Percentiles rank a stretch among this genome's conserved stretches.
Evolutionary conservation across 2,888 invertebrate genomes (phyloP).

Genomic region (Apantesis nais): DNA sequence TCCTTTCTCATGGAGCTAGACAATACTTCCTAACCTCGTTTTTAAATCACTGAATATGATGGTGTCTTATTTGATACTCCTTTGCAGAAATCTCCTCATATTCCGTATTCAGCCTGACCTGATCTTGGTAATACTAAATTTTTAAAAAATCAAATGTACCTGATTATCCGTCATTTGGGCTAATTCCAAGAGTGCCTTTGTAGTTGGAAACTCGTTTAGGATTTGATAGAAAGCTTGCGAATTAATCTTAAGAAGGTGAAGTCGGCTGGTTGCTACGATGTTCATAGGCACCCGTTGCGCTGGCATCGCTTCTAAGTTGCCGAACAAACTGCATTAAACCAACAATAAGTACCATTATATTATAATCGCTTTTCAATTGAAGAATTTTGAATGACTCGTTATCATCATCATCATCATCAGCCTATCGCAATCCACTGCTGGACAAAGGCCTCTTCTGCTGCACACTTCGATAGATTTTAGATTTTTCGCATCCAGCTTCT

Average conservation of each 20-base stretch:
- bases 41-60: not conserved
- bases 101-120: not conserved
- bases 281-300: conserved; percentile 54
- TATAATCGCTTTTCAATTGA: too few relatives aligned
- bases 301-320: conserved; percentile 59
- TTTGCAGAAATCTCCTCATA: not conserved
- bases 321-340: conserved; percentile 61
- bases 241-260: conserved; percentile 69
- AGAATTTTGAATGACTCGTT: too few relatives aligned
- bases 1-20: not conserved
- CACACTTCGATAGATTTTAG: too few relatives aligned
- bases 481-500: too few relatives aligned
- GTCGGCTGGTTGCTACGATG: conserved; percentile 56
- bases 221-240: conserved; percentile 61
- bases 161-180: conserved; percentile 38
- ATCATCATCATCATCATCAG: too few relatives aligned
- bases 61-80: not conserved
- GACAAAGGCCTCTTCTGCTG: too few relatives aligned
- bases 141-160: conserved; percentile 4
- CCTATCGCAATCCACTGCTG: too few relatives aligned
- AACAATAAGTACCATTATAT: too few relatives aligned
- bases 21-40: not conserved
- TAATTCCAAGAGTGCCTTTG: conserved; percentile 49
- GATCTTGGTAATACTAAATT: not conserved
- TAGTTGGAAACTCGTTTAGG: conserved; percentile 65